Evolutionary conservation across 2,113 vertebrate genomes (phyloP), one percentile per base, ranked within the genome.

Genomic region (Mungos mungo): DNA sequence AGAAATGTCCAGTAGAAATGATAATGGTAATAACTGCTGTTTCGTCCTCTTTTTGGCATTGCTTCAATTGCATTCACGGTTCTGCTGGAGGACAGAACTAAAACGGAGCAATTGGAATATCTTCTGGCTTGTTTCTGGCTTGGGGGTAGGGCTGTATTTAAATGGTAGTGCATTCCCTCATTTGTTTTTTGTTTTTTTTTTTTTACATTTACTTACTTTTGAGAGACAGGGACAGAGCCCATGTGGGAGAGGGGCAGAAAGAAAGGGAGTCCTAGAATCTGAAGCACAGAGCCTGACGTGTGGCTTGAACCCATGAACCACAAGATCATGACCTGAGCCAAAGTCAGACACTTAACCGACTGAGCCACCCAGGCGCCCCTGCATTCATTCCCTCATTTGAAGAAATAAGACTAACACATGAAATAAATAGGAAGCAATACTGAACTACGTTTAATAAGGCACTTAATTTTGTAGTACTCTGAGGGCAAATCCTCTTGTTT

Each of bases 371-470:
- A 14, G 50, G 50, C 2, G 13, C 50, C 50, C 50, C 50, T 69
- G 5, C 29, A 54, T 84, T 68, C 12, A 54, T 84, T 68, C 12
- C 16, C 9, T 94, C 29, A 57, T 92, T 93, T 90, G 57, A 94
- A 41, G 65, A 93, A 87, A 33, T 83, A 74, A 88, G 10, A 57
- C n/a, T 84, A 94, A 66, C 12, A 63, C 13, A 4, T 93, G 90
- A 90, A 95, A 96, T 14, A 94, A 94, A 92, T 84, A 90, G 52
- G 66, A 77, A 88, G 11, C 66, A 88, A 35, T 38, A 52, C 35
- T 45, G 38, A 91, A 38, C 16, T 68, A 18, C 94, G 41, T 57
- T 80, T 80, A 50, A 85, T 66, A 91, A 89, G 66, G 11, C 25
- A 23, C 16, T 92, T 84, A 35, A 81, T 91, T 88, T 74, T 65